Conservation (phyloP, 2,113 vertebrate genomes). For the Noctilio leporinus region DNA sequence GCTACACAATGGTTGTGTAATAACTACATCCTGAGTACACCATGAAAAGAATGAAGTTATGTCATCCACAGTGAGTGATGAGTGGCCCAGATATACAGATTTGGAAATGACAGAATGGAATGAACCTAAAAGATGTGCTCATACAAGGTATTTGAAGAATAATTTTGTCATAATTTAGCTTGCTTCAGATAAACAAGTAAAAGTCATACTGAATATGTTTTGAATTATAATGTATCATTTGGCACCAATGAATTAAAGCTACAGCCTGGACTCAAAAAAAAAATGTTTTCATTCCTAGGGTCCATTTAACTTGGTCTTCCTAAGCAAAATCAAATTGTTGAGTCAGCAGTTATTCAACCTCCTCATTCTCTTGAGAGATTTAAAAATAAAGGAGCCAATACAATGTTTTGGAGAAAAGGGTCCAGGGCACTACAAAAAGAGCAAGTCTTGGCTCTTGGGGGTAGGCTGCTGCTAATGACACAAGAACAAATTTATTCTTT, state of each 20-base stretch:
- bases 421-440: background rate
- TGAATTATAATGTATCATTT: background rate
- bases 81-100: background rate
- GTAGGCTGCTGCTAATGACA: background rate
- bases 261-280: background rate
- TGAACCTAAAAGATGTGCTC: background rate
- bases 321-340: background rate
- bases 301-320: background rate
- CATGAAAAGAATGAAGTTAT: background rate
- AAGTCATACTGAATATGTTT: background rate
- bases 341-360: background rate
- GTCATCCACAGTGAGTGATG: background rate
- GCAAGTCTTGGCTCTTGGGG: background rate
- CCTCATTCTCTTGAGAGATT: background rate
- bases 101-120: background rate
- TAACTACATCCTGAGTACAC: background rate
- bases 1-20: background rate
- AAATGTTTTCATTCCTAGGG: background rate
- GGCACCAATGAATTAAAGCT: background rate
- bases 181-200: conserved; percentile 18
- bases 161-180: background rate
- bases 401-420: background rate
- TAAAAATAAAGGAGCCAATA: background rate
- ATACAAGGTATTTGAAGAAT: background rate
- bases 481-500: background rate